Conservation (phyloP, 1,140 invertebrate species). For the Listronotus oregonensis region DNA sequence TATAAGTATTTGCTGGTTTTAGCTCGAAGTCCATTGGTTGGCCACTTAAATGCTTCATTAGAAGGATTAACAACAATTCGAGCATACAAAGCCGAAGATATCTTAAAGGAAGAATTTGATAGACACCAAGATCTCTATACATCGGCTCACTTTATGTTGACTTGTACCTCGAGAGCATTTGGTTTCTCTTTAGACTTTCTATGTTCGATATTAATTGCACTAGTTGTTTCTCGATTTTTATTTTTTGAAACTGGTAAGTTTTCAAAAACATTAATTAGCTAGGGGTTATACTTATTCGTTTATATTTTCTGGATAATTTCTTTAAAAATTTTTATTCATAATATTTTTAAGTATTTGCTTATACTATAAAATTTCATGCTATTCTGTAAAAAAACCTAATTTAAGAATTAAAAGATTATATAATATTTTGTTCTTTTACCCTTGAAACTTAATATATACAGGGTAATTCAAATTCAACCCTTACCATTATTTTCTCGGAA, state of each 20-base stretch:
- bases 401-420: too few species aligned
- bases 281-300: too few species aligned
- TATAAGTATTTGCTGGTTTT: conserved; percentile 6
- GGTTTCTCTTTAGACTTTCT: conserved; percentile 79
- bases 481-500: too few species aligned
- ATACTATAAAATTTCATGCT: too few species aligned
- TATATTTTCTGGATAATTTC: too few species aligned
- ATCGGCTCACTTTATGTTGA: conserved; percentile 68
- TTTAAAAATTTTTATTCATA: too few species aligned
- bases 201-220: conserved; percentile 73
- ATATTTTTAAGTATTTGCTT: too few species aligned
- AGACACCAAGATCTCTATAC: conserved; percentile 76
- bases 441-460: too few species aligned
- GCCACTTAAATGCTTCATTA: conserved; percentile 85
- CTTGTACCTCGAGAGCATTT: conserved; percentile 68
- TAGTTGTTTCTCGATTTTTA: conserved; percentile 55
- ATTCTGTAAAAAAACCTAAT: too few species aligned
- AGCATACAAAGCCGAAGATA: conserved; percentile 78
- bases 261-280: background rate
- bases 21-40: conserved; percentile 77
- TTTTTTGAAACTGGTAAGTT: conserved; percentile 46
- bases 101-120: conserved; percentile 81
- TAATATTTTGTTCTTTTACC: too few species aligned
- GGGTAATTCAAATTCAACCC: too few species aligned
- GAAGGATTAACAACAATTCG: conserved; percentile 89